phyloP scores from a whole-genome alignment of 2,113 vertebrate species.

The Corythoichthys haematopterus region DNA sequence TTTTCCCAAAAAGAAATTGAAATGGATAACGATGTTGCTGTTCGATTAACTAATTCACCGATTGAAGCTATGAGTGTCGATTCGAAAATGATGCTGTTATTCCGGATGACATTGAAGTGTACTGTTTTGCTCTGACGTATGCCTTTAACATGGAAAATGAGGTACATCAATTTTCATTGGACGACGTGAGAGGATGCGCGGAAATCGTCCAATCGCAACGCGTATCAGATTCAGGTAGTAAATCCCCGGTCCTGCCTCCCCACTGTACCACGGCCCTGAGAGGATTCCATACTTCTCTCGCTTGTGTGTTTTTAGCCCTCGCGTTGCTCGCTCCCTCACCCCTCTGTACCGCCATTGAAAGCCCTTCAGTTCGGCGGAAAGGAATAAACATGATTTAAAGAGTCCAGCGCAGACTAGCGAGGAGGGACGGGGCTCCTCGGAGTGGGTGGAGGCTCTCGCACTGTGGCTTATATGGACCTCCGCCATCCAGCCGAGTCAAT shows the following conservation, averaged over 20 bases:
- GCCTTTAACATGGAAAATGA: constrained; percentile 62
- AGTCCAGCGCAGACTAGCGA: constrained; percentile 10
- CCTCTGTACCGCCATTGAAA: constrained; percentile 70
- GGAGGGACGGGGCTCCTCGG: constrained; percentile 40
- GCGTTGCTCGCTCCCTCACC: constrained; percentile 48
- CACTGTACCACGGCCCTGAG: constrained; percentile 50
- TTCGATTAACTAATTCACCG: no score
- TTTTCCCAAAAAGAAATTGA: not conserved
- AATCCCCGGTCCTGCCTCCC: constrained; percentile 63
- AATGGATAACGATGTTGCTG: not conserved
- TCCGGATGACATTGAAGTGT: constrained; percentile 23
- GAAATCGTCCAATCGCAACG: constrained; percentile 60
- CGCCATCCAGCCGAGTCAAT: constrained; percentile 49
- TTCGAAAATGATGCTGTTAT: constrained; percentile 10
- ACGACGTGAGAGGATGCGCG: constrained; percentile 34
- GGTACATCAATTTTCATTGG: constrained; percentile 66
- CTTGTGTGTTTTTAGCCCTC: constrained; percentile 48
- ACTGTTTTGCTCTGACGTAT: constrained; percentile 39
- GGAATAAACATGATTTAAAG: constrained; percentile 58
- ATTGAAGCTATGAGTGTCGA: not conserved
- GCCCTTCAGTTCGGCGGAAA: constrained; percentile 44
- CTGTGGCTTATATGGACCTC: constrained; percentile 54
- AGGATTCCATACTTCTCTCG: constrained; percentile 28
- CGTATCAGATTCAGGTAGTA: constrained; percentile 68
- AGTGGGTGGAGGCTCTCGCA: constrained; percentile 27